These are phyloP conservation scores for Cheilosia scutellata DNA, from an alignment of 2,888 invertebrate genomes.

Conservation along the genomic window DNA sequence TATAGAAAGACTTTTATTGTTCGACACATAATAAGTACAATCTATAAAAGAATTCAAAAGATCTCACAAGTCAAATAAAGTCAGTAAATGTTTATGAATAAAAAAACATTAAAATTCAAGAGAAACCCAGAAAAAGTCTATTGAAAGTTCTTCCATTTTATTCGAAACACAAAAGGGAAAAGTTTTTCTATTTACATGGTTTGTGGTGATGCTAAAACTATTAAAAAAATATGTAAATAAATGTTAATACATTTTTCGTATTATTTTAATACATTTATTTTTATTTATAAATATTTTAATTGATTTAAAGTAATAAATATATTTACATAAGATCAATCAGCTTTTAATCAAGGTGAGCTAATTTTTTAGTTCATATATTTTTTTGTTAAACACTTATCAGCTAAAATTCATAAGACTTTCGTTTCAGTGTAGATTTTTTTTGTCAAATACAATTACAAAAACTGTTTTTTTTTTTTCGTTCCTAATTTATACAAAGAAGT, in stretches of 20 bases:
- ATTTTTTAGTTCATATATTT: slow-evolving; percentile 74
- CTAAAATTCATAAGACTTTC: slow-evolving; percentile 84
- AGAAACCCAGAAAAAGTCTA: not conserved
- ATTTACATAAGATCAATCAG: slow-evolving; percentile 61
- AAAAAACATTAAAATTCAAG: not conserved
- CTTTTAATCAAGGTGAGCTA: slow-evolving; percentile 11
- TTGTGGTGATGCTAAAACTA: slow-evolving; percentile 1
- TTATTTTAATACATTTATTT: slow-evolving; percentile 53
- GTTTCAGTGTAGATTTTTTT: slow-evolving; percentile 81
- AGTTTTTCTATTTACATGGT: slow-evolving; percentile 25
- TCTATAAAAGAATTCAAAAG: too few relatives aligned
- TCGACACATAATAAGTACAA: too few relatives aligned
- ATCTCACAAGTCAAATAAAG: too few relatives aligned
- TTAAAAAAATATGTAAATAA: slow-evolving; percentile 32
- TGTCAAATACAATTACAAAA: slow-evolving; percentile 48
- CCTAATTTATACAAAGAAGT: slow-evolving; percentile 3
- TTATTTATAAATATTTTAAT: slow-evolving; percentile 59
- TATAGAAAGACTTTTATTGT: too few relatives aligned
- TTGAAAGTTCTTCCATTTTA: not conserved
- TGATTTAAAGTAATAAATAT: slow-evolving; percentile 67
- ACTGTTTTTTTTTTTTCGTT: slow-evolving; percentile 31
- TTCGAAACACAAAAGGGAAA: slow-evolving; percentile 1
- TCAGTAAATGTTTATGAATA: too few relatives aligned
- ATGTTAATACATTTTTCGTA: slow-evolving; percentile 31
- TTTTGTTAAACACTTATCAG: slow-evolving; percentile 80